These are phyloP conservation scores for Odontomachus brunneus DNA, from an alignment of 1,140 invertebrate genomes.

Conservation along the genomic window DNA sequence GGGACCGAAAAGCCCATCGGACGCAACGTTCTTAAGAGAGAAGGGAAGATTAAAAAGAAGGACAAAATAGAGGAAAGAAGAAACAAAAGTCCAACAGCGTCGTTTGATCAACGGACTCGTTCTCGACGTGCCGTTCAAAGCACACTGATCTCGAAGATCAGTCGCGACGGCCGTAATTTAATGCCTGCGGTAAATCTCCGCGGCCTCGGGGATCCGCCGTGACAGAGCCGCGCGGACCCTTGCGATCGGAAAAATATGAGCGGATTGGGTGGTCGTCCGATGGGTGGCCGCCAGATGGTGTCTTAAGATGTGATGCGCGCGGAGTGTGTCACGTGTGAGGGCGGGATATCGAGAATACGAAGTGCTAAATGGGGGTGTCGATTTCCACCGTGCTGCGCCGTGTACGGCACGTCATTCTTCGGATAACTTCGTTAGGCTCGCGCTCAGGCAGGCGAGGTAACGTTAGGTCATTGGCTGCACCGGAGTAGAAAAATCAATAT, in stretches of 20 bases:
- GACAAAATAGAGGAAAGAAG: neutral
- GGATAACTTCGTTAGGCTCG: constrained; percentile 62
- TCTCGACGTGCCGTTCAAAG: constrained; percentile 30
- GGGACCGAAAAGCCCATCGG: constrained; percentile 32
- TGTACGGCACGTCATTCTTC: constrained; percentile 48
- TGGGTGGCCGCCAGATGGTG: constrained; percentile 28
- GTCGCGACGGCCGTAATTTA: constrained; percentile 67
- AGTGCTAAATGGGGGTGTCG: constrained; percentile 24
- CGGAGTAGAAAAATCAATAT: constrained; percentile 74
- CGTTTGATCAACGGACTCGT: constrained; percentile 28
- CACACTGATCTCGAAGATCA: constrained; percentile 65
- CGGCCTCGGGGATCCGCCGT: constrained; percentile 58
- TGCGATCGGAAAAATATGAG: constrained; percentile 65
- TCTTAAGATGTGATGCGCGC: constrained; percentile 24
- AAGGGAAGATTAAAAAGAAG: neutral
- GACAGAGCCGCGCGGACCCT: constrained; percentile 38
- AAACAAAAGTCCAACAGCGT: constrained; percentile 26
- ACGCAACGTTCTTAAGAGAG: neutral
- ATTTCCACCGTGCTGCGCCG: constrained; percentile 30
- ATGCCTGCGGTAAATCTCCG: constrained; percentile 65
- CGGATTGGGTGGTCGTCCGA: constrained; percentile 40
- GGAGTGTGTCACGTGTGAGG: constrained; percentile 15
- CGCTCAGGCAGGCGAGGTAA: constrained; percentile 41
- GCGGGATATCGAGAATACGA: constrained; percentile 34
- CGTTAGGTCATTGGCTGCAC: constrained; percentile 52